Percentiles rank a stretch among this genome's conserved stretches.
Conservation (phyloP, 2,797 vertebrate genomes). For the Danionella dracula region DNA sequence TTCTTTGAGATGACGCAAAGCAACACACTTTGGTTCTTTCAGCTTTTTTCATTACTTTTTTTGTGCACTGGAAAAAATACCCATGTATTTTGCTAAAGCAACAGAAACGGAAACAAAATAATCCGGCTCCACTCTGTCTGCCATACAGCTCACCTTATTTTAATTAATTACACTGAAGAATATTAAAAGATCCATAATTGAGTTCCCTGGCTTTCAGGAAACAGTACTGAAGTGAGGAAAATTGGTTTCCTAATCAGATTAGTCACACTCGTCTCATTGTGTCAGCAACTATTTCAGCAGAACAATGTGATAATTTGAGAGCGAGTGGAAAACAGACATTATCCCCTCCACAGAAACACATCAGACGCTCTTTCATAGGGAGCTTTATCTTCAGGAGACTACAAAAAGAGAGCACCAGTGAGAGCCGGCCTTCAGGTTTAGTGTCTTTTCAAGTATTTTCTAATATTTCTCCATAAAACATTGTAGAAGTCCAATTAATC, state of each 20-base stretch:
- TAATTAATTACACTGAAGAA: constrained; percentile 16
- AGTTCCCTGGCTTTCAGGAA: neutral
- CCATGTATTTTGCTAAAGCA: too few species aligned
- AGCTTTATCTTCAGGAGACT: neutral
- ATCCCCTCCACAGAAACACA: neutral
- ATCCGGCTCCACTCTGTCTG: neutral
- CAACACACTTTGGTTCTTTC: too few species aligned
- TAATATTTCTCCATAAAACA: neutral
- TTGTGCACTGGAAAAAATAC: too few species aligned
- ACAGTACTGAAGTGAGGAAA: constrained; percentile 8
- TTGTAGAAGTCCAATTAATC: neutral
- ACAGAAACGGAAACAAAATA: too few species aligned
- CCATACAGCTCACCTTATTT: neutral
- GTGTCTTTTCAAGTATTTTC: neutral
- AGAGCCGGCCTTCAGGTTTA: neutral
- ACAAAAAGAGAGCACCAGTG: neutral
- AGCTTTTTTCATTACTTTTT: too few species aligned
- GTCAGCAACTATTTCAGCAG: constrained; percentile 7
- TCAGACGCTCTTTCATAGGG: neutral
- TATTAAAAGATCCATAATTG: constrained; percentile 16
- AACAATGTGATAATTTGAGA: constrained; percentile 14
- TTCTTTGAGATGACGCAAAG: too few species aligned
- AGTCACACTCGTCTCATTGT: neutral
- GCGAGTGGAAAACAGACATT: neutral
- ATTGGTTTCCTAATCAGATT: constrained; percentile 30